Percentiles rank a stretch among this genome's conserved stretches.
These are phyloP conservation scores for Hyphantria cunea DNA, from an alignment of 1,140 invertebrate genomes.

Conservation along the genomic window DNA sequence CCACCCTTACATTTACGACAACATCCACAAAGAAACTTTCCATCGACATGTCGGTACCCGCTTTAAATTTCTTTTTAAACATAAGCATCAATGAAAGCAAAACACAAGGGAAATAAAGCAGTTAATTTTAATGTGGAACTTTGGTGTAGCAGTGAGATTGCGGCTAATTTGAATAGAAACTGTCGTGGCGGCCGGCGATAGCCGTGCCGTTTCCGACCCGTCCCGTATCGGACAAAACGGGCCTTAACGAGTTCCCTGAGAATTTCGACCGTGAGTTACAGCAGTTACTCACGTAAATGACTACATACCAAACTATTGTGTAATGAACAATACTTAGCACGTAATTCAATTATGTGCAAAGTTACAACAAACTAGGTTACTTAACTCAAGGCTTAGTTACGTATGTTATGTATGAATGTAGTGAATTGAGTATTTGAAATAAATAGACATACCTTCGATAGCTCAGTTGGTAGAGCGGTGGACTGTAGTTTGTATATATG, in stretches of 20 bases:
- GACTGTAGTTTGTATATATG: constrained; percentile 40
- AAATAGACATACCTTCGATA: constrained; percentile 32
- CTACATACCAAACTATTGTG: constrained; percentile 2
- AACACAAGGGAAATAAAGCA: constrained; percentile 1
- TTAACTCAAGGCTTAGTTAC: not conserved
- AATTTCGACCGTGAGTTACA: constrained; percentile 42
- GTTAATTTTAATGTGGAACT: constrained; percentile 14
- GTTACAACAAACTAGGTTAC: not conserved
- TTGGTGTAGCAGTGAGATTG: constrained; percentile 19
- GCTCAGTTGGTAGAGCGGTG: constrained; percentile 43
- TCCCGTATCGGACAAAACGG: constrained; percentile 39
- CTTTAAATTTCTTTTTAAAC: not conserved
- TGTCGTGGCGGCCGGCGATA: constrained; percentile 44
- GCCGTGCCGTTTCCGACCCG: constrained; percentile 43
- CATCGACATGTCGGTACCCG: constrained; percentile 18
- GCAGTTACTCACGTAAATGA: constrained; percentile 37
- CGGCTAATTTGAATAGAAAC: constrained; percentile 56
- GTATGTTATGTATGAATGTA: not conserved
- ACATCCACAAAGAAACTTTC: constrained; percentile 2
- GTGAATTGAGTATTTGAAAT: not conserved
- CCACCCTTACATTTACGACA: not conserved
- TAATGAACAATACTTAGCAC: constrained; percentile 2
- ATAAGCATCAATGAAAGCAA: constrained; percentile 31
- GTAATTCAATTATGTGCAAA: constrained; percentile 13
- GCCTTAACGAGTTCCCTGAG: constrained; percentile 43